Evolutionary conservation across 2,113 vertebrate genomes (phyloP), one percentile per base, ranked within the genome.

Genomic region (Fregetta grallaria): DNA sequence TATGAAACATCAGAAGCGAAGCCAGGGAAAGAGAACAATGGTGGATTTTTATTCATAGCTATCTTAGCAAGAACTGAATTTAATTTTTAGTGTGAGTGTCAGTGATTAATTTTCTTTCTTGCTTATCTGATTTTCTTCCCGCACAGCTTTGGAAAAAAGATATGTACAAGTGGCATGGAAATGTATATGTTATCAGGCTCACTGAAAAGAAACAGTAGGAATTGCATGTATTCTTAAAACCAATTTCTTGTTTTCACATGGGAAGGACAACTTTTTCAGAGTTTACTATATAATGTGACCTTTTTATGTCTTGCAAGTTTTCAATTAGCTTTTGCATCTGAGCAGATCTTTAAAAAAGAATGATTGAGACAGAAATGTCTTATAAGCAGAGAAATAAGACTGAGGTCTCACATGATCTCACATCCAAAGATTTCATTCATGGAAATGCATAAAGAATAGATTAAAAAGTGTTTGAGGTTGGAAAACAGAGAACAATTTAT

Each of bases 241-340:
- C 58, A 61, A 44, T 94, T 82, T 92, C 3, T 94, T 56, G 10
- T 67, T 84, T 80, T 56, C n/a, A 55, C 21, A 72, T 80, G 34
- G 38, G 14, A 91, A 95, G 11, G 55, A 65, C 12, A 32, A 55
- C 65, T 56, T 34, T 94, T 92, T 92, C 45, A 71, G n/a, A 86
- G 34, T 72, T 68, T 77, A 56, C 75, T 95, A 44, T 74, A 74
- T n/a, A 52, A 5, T 63, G 13, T 76, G 38, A 82, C 22, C 21
- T 94, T 94, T 95, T 79, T 27, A 10, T 72, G 45, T 81, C 61
- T 89, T 22, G 15, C 16, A 90, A 85, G 14, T 92, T 96, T 90
- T 86, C 77, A 97, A 86, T 97, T 93, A 88, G 55, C 44, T 92
- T 90, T 94, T 85, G 45, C 95, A 80, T 94, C 26, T 89, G 38